Base-by-base conservation (phyloP, 2,888 invertebrate species). In the Andrena marginata region DNA sequence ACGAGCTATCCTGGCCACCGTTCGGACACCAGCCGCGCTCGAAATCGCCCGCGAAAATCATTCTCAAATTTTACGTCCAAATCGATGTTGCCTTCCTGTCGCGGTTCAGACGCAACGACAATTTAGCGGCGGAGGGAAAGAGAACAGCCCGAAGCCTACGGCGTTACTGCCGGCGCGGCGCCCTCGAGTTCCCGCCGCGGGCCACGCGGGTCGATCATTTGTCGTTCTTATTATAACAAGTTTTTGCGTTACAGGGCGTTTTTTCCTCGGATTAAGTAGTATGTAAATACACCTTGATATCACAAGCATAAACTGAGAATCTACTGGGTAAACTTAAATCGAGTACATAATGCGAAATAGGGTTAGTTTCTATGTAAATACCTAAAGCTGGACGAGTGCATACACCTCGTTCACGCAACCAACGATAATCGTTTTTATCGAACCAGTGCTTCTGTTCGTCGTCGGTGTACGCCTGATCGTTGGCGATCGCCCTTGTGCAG, bases 241-340 rank as follows among this genome's bases (percentile, higher is more conserved):
- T 88, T 90, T 90, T 90, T 91, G 59, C 89, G 90, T 91, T 91
- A 91, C 91, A 91, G 91, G 89, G 87, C 90, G 90, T 91, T 91
- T 90, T 90, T 92, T 92, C 92, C 93, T 92, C 93, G 92, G 91
- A 93, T 92, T 92, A 92, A 91, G 91, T 93, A 93, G 93, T 93
- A 91, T 92, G 94, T 94, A 94, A 92, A 94, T 94, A 94, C 92
- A 92, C 92, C 91, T 92, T 91, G 91, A 93, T 93, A 93, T 92
- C 91, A 91, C 91, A 90, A 92, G 91, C 91, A 91, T 92, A 90
- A 91, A 91, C 91, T 89, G 91, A 92, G 92, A 92, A 92, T 91
- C 86, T 92, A 92, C 91, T 87, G 90, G 42, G 88, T 92, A 92
- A 88, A 92, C 90, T 90, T 92, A 91, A 92, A 92, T 90, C 89